These are phyloP conservation scores for Peromyscus attwateri DNA, from an alignment of 2,797 vertebrate species.

Conservation along the genomic window DNA sequence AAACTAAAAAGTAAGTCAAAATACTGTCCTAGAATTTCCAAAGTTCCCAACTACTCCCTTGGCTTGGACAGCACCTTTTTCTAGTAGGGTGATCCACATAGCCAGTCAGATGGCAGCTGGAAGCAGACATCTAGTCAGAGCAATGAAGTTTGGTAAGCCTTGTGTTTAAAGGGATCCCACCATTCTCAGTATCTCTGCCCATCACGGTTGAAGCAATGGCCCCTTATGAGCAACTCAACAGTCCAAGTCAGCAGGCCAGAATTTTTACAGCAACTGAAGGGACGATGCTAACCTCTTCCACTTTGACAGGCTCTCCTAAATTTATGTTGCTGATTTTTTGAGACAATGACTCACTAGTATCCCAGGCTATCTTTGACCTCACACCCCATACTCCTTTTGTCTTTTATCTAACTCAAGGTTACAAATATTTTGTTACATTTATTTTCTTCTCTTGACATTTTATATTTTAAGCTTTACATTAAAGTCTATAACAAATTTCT, in stretches of 20 bases:
- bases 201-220: not conserved
- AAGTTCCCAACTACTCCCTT: not conserved
- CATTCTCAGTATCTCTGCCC: not conserved
- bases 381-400: not conserved
- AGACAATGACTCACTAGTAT: not conserved
- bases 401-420: not conserved
- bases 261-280: not conserved
- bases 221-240: no score
- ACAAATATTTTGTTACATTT: not conserved
- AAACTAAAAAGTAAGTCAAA: not conserved
- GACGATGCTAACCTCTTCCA: not conserved
- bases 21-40: not conserved
- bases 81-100: not conserved
- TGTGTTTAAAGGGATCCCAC: not conserved
- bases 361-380: not conserved
- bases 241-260: not conserved
- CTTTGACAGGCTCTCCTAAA: not conserved
- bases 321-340: not conserved
- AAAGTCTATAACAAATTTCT: conserved; percentile 8
- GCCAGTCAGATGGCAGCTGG: not conserved
- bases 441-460: conserved; percentile 18
- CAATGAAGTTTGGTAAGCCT: not conserved
- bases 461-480: not conserved
- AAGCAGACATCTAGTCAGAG: not conserved
- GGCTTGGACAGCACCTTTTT: not conserved